phyloP scores from a whole-genome alignment of 2,888 invertebrate species.

The Meiosimyza platycephala region DNA sequence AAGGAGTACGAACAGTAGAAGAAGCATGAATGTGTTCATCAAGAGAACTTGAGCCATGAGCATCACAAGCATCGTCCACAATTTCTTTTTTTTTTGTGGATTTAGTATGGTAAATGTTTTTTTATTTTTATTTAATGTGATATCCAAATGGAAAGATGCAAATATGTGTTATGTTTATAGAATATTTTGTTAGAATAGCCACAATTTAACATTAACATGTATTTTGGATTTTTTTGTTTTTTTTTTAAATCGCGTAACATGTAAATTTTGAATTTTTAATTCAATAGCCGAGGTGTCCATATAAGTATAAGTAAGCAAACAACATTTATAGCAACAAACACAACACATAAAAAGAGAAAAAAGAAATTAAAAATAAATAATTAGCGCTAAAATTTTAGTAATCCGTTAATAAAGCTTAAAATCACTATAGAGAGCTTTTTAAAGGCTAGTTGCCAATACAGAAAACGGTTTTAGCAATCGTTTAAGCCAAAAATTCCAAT shows the following conservation, averaged over 20 bases:
- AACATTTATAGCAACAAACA: slow-evolving; percentile 10
- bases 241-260: not conserved
- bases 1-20: slow-evolving; percentile 26
- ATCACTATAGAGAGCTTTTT: no score
- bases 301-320: not conserved
- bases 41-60: slow-evolving; percentile 40
- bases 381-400: not conserved
- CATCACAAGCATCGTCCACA: slow-evolving; percentile 52
- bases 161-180: slow-evolving; percentile 37
- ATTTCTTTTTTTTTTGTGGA: slow-evolving; percentile 51
- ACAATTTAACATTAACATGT: not conserved
- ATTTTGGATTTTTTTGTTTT: slow-evolving; percentile 16
- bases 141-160: slow-evolving; percentile 33
- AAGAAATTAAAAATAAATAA: not conserved
- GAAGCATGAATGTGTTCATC: slow-evolving; percentile 36
- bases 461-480: no score
- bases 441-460: no score
- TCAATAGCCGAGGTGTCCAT: no score
- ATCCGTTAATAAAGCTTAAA: no score
- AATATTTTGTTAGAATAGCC: slow-evolving; percentile 16
- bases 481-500: no score
- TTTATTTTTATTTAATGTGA: slow-evolving; percentile 5
- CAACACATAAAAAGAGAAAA: slow-evolving; percentile 19
- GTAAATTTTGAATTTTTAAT: not conserved
- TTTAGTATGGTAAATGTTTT: slow-evolving; percentile 23